Percentiles rank a stretch among this genome's conserved stretches.
phyloP scores from a whole-genome alignment of 2,888 invertebrate species.

The Rhogogaster chlorosoma region DNA sequence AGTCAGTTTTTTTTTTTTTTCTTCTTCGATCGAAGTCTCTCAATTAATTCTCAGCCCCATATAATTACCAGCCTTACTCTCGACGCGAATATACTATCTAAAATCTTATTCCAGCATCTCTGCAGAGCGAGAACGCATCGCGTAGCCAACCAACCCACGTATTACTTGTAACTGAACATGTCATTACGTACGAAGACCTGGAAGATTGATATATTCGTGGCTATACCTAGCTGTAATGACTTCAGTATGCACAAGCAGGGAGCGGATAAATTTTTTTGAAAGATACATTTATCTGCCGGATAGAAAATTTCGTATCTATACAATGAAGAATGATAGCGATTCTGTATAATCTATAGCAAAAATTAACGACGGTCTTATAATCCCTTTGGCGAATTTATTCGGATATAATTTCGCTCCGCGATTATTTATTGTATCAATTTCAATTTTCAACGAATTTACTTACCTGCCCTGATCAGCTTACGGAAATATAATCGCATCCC shows the following conservation, averaged over 20 bases:
- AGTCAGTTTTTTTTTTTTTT: neutral
- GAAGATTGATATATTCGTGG: conserved; percentile 40
- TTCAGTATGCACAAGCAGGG: neutral
- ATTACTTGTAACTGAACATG: conserved; percentile 33
- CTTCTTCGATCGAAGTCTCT: conserved; percentile 7
- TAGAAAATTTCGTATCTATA: neutral
- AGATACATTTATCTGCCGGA: neutral
- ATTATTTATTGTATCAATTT: neutral
- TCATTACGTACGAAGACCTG: conserved; percentile 7
- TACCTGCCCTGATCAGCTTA: conserved; percentile 7
- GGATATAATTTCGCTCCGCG: neutral
- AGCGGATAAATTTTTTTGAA: neutral
- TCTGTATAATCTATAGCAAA: neutral
- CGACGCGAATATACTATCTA: conserved; percentile 22
- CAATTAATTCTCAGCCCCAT: conserved; percentile 28
- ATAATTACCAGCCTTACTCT: conserved; percentile 37
- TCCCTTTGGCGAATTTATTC: neutral
- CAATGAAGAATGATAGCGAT: neutral
- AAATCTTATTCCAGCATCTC: conserved; percentile 30
- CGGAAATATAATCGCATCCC: conserved; percentile 24
- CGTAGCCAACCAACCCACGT: conserved; percentile 24
- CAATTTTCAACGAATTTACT: neutral
- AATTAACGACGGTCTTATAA: neutral
- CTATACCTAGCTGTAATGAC: neutral
- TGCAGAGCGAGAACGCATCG: neutral